Percentiles rank a stretch among this genome's conserved stretches.
These are phyloP conservation scores for Propsilocerus akamusi DNA, from an alignment of 1,140 invertebrate species.

Conservation along the genomic window DNA sequence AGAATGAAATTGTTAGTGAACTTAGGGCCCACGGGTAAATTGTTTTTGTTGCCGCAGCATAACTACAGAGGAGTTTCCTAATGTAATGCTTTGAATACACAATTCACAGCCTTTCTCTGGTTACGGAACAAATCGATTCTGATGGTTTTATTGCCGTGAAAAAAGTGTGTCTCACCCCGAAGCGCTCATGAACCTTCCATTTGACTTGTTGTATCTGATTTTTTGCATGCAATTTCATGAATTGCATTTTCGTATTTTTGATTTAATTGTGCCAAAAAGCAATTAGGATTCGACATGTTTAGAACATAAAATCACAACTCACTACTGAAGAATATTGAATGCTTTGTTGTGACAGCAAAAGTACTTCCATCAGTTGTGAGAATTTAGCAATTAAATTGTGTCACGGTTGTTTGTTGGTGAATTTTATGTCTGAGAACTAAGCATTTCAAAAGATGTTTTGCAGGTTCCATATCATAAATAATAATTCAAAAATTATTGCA, in stretches of 20 bases:
- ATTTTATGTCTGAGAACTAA: too few species aligned
- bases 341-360: not conserved
- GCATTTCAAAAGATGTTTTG: too few species aligned
- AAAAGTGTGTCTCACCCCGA: not conserved
- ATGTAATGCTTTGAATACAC: not conserved
- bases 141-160: slow-evolving; percentile 1
- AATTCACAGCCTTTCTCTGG: too few species aligned
- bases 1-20: too few species aligned
- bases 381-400: not conserved
- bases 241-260: not conserved
- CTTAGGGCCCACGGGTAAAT: not conserved
- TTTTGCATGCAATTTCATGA: not conserved
- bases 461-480: too few species aligned
- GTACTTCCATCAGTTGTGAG: slow-evolving; percentile 1
- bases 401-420: not conserved
- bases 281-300: slow-evolving; percentile 1
- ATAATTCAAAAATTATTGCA: too few species aligned
- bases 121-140: slow-evolving; percentile 2
- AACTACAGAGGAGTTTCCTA: not conserved
- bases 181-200: not conserved
- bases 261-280: not conserved
- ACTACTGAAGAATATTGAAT: too few species aligned
- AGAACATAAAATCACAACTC: not conserved
- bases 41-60: not conserved
- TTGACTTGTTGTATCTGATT: not conserved